These are phyloP conservation scores for Lasioglossum calceatum DNA, from an alignment of 2,888 invertebrate species.

Conservation along the genomic window DNA sequence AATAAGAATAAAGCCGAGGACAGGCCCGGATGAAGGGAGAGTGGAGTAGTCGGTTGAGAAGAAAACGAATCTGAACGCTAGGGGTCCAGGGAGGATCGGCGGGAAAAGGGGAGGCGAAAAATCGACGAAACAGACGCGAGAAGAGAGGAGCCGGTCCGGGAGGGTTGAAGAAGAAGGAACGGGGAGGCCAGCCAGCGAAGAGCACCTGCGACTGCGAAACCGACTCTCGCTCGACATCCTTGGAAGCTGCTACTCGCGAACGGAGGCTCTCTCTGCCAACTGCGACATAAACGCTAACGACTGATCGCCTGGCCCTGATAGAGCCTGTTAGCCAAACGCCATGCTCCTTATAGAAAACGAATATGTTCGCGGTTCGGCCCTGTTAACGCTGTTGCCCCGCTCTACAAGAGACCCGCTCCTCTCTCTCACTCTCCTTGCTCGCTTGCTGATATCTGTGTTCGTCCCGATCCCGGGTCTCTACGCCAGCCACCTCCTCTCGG, in stretches of 20 bases:
- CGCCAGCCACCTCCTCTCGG: constrained; percentile 5
- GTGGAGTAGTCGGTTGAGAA: background rate
- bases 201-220: constrained; percentile 55
- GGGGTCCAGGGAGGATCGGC: background rate
- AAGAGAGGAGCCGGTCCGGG: background rate
- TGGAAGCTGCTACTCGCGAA: constrained; percentile 44
- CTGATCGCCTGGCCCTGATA: constrained; percentile 76
- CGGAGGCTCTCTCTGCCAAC: constrained; percentile 63
- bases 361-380: constrained; percentile 74
- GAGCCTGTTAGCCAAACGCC: constrained; percentile 78
- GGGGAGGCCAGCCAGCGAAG: constrained; percentile 6
- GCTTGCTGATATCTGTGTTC: constrained; percentile 72
- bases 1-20: constrained; percentile 44
- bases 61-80: background rate
- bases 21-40: background rate
- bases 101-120: background rate
- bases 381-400: constrained; percentile 59
- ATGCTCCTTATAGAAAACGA: constrained; percentile 77
- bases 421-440: background rate
- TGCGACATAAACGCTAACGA: constrained; percentile 77
- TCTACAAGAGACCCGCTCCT: background rate
- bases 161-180: constrained; percentile 4
- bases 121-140: constrained; percentile 1
- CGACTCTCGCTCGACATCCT: constrained; percentile 46
- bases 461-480: background rate